Evolutionary conservation across 2,113 vertebrate genomes (phyloP), one percentile per base, ranked within the genome.

Genomic region (Strix aluco): DNA sequence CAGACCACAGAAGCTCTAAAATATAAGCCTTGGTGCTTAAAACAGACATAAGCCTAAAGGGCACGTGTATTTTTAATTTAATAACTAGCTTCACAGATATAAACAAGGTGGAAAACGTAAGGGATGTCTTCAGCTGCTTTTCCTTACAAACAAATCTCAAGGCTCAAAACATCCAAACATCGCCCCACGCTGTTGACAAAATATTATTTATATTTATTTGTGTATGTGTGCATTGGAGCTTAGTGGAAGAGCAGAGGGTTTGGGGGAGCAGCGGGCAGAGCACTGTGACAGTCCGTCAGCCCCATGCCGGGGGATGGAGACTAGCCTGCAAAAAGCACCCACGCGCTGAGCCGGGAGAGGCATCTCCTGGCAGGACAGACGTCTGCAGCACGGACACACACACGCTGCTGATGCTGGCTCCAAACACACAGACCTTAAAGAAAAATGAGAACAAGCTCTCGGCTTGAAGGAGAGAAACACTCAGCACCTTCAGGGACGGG

Each of bases 21-120:
- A 92, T 36, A 79, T 2, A 57, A 40, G 5, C 42, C 66, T 4
- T 7, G n/a, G 62, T 46, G 86, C 47, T 55, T 38, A 67, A 55
- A 86, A 6, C 88, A 70, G 75, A 38, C 25, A 0, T 5, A 16
- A 38, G 71, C 30, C 42, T 10, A 36, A 46, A 59, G 74, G 65
- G 42, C 40, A 70, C 1, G 6, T 40, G 46, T 87, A 75, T 88
- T 94, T 96, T 88, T 90, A 79, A 87, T 85, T 91, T 71, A 91
- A 29, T 79, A 65, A 73, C 63, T 11, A 21, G 15, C 20, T 81
- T 69, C 11, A 0, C n/a, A 71, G 67, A 49, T 38, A 58, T 30
- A 91, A 90, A 81, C 73, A 72, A 83, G 26, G 84, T 30, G 29
- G 78, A 74, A 74, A 88, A 40, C 71, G 88, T 44, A 36, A 75